Base-by-base conservation (phyloP, 1,140 invertebrate genomes). In the Magallana gigas region DNA sequence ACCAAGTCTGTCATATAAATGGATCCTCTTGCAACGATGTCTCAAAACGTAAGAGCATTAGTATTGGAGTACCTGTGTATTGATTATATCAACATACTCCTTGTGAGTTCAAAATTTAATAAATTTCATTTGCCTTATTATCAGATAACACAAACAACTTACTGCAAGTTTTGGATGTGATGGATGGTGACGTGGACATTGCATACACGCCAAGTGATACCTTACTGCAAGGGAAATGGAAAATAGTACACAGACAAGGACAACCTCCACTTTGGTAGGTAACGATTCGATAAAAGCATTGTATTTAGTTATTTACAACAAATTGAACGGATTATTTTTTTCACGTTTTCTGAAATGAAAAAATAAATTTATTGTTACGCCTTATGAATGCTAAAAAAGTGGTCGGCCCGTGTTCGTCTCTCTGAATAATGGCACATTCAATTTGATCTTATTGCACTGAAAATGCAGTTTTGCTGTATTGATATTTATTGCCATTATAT, bases 1-100 rank as follows among this genome's bases (percentile, higher is more conserved):
- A 88, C 23, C 64, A 59, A 81, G 76, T 86, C n/a, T 91, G 90
- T 84, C 85, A 83, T 23, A 83, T 62, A 7, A 62, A 62, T 60
- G 83, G 83, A 18, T 57, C 83, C n/a, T 23, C 83, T 18, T 84
- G 83, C 58, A 84, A 62, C 29, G 83, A 84, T 36, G 58, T 84
- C 29, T 58, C 83, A 59, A 60, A 14, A 9, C 9, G 83, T 84
- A 84, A 84, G 57, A 11, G 3, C 8, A 14, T 14, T n/a, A 0
- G 56, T 14, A 48, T 59, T 57, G 56, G 12, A 14, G 81, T 16
- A 83, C n/a, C 3, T 9, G 9, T 14, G 12, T 62, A 62, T 84
- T 58, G 58, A 6, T 62, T 29, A 36, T 12, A 16, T n/a, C 81
- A n/a, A 57, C 48, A 16, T 14, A 16, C 18, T 18, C 3, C 18